A percentile compares a stretch with the other conserved stretches of the same genome.
Conservation (phyloP, 2,797 vertebrate species). For the Hyperoplus immaculatus region DNA sequence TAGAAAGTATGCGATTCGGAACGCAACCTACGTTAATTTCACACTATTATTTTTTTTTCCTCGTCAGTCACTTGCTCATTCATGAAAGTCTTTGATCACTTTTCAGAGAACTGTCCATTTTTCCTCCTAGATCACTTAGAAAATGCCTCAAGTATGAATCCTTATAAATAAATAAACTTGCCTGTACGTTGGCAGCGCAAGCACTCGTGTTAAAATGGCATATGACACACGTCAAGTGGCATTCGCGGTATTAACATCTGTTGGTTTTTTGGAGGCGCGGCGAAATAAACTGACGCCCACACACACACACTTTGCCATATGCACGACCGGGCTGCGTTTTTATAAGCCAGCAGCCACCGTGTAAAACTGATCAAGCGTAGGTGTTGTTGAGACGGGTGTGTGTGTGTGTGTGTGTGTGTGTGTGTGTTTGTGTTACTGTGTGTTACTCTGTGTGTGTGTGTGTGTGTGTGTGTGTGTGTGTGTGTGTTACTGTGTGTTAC, state of each 20-base stretch:
- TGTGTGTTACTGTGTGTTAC: too few relatives aligned
- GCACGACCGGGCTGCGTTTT: conserved; percentile 1
- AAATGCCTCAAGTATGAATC: too few relatives aligned
- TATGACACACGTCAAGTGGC: conserved; percentile 61
- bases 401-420: conserved; percentile 52
- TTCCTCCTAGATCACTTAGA: conserved; percentile 8
- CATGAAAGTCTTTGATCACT: conserved; percentile 73
- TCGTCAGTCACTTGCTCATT: conserved; percentile 68
- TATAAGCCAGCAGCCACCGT: conserved; percentile 14
- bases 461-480: too few relatives aligned
- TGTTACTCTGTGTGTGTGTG: too few relatives aligned
- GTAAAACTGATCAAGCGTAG: conserved; percentile 81
- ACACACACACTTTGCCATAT: conserved; percentile 50
- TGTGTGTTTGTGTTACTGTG: conserved; percentile 10
- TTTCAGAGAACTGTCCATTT: conserved; percentile 63
- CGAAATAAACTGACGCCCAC: conserved; percentile 80
- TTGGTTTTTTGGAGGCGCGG: conserved; percentile 20
- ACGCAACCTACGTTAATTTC: too few relatives aligned
- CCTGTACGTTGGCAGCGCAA: conserved; percentile 29
- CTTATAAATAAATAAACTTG: not conserved
- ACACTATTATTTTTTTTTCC: too few relatives aligned
- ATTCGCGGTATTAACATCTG: conserved; percentile 49
- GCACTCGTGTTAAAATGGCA: conserved; percentile 44
- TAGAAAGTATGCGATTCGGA: too few relatives aligned
- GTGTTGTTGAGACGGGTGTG: conserved; percentile 76